Base-by-base conservation (phyloP, 2,113 vertebrate genomes). In the Cephalophus harveyi region DNA sequence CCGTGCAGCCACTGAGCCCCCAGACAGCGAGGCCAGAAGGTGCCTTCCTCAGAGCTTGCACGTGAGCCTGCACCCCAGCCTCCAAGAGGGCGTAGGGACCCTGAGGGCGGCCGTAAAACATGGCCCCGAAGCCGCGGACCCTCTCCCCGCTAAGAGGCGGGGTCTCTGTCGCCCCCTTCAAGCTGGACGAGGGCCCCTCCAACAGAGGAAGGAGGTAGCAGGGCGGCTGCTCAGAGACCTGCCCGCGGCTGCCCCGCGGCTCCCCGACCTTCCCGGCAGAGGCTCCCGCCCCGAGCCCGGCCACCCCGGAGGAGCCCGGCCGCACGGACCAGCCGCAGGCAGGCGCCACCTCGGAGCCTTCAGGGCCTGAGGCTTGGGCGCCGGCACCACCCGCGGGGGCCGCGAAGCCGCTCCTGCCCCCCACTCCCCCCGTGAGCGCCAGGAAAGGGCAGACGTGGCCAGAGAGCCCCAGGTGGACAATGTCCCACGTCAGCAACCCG, bases 371-470 rank as follows among this genome's bases (percentile, higher is more conserved):
- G 27, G 48, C 87, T 25, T 43, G 4, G 3, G 15, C 36, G 0
- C 27, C 3, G 1, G 14, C 48, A 0, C 19, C 7, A 23, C 86
- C 74, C 36, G 3, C 55, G 19, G 7, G 19, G 67, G 48, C 25
- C 84, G 30, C 76, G 5, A 16, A 82, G 62, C 62, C 14, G 12
- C 4, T 21, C 60, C 55, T 7, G 19, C 33, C 11, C 57, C 9
- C 52, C 27, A 1, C 40, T 15, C 3, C 81, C 15, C 13, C 87
- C 67, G 2, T 0, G 3, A 8, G 28, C 0, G 0, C 4, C 1
- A 33, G 1, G 23, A 46, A 40, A 23, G 36, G 89, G 71, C 13
- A 30, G 46, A 21, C 0, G 5, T 8, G 55, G 46, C 50, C 57
- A 8, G 36, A 21, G 90, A 3, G 28, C 9, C 33, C 62, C 33